phyloP scores from a whole-genome alignment of 2,888 invertebrate genomes.

The Platynereis dumerilii region DNA sequence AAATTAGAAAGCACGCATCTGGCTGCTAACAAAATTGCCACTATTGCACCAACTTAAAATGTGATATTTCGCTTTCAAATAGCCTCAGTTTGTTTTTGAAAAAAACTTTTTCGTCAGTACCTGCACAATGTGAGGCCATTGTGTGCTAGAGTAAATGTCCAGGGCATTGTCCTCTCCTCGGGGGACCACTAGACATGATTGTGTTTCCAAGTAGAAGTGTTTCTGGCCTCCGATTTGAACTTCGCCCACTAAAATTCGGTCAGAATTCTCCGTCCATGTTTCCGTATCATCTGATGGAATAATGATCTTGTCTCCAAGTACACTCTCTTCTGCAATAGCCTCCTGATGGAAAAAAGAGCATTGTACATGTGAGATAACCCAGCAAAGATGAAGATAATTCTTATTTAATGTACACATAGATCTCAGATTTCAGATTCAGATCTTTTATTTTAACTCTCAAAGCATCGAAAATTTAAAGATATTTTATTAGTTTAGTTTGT shows the following conservation, averaged over 20 bases:
- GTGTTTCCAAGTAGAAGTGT: conserved; percentile 94
- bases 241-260: conserved; percentile 80
- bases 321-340: conserved; percentile 80
- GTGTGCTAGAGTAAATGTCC: conserved; percentile 82
- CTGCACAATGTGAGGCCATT: conserved; percentile 67
- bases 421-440: too few relatives aligned
- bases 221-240: conserved; percentile 88
- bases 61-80: too few relatives aligned
- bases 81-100: too few relatives aligned
- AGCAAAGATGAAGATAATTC: too few relatives aligned
- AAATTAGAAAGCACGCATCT: too few relatives aligned
- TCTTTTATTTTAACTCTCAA: too few relatives aligned
- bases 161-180: conserved; percentile 78
- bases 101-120: conserved; percentile 54
- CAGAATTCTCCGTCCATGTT: conserved; percentile 75
- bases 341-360: conserved; percentile 65
- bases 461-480: too few relatives aligned
- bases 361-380: too few relatives aligned
- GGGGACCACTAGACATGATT: conserved; percentile 64
- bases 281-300: conserved; percentile 62
- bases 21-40: too few relatives aligned
- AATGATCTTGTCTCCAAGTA: conserved; percentile 55
- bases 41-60: too few relatives aligned
- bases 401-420: too few relatives aligned
- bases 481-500: too few relatives aligned